Evolutionary conservation across 2,888 invertebrate species (phyloP).

Genomic region (Brachyptera risi): DNA sequence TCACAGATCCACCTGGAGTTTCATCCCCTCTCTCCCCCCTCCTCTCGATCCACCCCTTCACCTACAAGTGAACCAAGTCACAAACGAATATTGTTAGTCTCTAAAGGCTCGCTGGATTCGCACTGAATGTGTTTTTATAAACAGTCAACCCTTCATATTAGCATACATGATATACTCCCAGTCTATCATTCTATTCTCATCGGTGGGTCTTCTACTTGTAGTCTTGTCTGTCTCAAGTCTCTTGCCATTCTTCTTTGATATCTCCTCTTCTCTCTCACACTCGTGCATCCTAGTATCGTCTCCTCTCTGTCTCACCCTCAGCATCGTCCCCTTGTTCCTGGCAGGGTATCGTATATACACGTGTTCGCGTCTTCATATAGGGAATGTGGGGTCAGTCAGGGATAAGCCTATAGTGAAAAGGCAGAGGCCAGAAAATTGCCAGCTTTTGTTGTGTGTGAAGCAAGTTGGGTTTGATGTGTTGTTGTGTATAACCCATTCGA

Average conservation of each 20-base stretch:
- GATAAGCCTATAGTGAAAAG: constrained; percentile 22
- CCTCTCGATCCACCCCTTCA: not conserved
- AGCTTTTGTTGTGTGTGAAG: constrained; percentile 23
- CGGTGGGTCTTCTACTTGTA: constrained; percentile 6
- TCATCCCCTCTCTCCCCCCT: not conserved
- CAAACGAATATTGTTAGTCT: too few species aligned
- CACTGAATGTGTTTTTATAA: constrained; percentile 12
- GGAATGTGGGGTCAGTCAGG: constrained; percentile 5
- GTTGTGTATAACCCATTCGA: constrained; percentile 28
- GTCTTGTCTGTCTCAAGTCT: constrained; percentile 13
- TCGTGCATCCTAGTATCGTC: not conserved
- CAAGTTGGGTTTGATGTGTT: constrained; percentile 6
- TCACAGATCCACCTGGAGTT: not conserved
- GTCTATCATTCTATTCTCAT: constrained; percentile 7
- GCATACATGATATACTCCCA: constrained; percentile 12
- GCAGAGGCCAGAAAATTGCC: constrained; percentile 24
- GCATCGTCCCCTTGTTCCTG: too few species aligned
- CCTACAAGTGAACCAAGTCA: too few species aligned
- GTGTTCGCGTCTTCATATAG: constrained; percentile 17
- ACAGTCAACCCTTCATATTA: constrained; percentile 11
- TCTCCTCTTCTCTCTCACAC: not conserved
- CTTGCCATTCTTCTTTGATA: constrained; percentile 1
- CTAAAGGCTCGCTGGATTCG: too few species aligned
- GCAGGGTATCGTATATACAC: constrained; percentile 8
- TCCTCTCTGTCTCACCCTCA: not conserved